These are phyloP conservation scores for Tympanuchus pallidicinctus DNA, from an alignment of 2,113 vertebrate genomes.

Conservation along the genomic window DNA sequence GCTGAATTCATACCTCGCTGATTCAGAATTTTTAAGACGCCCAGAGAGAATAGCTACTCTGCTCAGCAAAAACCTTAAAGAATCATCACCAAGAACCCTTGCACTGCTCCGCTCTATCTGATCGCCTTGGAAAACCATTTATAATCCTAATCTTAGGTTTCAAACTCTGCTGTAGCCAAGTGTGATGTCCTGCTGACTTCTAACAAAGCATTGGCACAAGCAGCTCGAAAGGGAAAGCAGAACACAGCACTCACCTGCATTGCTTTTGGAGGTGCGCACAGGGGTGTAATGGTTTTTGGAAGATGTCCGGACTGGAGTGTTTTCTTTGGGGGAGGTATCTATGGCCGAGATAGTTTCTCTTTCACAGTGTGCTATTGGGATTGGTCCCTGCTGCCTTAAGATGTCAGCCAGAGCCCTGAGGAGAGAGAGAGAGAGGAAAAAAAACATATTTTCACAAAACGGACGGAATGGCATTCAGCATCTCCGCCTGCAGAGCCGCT, in stretches of 20 bases:
- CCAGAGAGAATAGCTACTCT: background rate
- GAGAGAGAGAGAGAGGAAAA: background rate
- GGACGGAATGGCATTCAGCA: background rate
- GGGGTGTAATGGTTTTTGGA: constrained; percentile 99
- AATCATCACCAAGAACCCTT: background rate
- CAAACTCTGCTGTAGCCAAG: background rate
- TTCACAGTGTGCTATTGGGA: constrained; percentile 98
- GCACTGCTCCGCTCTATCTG: background rate
- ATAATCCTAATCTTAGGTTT: background rate
- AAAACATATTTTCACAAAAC: background rate
- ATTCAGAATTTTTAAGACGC: background rate
- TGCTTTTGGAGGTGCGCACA: constrained; percentile 91
- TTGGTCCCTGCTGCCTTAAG: constrained; percentile 97
- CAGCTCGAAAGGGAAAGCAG: background rate
- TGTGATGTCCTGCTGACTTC: background rate
- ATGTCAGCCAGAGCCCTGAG: constrained; percentile 97
- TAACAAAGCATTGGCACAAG: background rate
- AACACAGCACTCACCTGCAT: constrained; percentile 84
- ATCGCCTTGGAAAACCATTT: background rate
- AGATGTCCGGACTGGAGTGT: constrained; percentile 91
- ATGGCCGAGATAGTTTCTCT: constrained; percentile 97
- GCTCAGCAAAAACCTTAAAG: background rate
- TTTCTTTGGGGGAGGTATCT: constrained; percentile 96
- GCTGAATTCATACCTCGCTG: background rate
- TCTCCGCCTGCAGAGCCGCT: background rate